Evolutionary conservation across 2,113 vertebrate species (phyloP), one percentile per base, ranked within the genome.

Genomic region (Cyphotilapia sp.): DNA sequence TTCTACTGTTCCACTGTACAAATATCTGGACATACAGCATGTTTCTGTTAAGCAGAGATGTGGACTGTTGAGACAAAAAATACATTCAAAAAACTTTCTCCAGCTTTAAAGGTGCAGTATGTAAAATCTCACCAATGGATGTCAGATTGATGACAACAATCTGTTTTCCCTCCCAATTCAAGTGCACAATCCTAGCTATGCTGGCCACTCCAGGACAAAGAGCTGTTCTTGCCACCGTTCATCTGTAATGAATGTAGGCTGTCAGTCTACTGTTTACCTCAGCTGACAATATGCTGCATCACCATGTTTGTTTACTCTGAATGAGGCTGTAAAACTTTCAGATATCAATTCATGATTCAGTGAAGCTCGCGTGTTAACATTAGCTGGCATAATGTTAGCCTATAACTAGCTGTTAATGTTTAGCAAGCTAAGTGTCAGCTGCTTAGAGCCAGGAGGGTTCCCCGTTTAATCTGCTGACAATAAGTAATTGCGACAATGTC

Each of bases 121-220:
- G 61, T 66, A 66, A 66, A 38, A 13, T 66, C 61, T 66, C 10
- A 66, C 61, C 61, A n/a, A 12, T 0, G 33, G 61, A 0, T 0
- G 17, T 63, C 59, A 35, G 31, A 63, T n/a, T 63, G 31, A 1
- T 11, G 31, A 1, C 17, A 66, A 1, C 61, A 35, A 2, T 66
- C 9, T 66, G 61, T 66, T 66, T 66, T 2, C 61, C 61, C 10
- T 66, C 31, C 33, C 61, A 38, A 2, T 66, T n/a, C 2, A 66
- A 66, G 61, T 66, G 61, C 61, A 66, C 33, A 66, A 13, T 38
- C 61, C 61, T 66, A 22, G 61, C 57, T 69, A 69, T 69, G 33
- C 10, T 38, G 61, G 33, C 19, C 11, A 22, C 19, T 38, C 19
- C 4, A 22, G 33, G 61, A 22, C 63, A 38, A 69, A 69, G 4